These are phyloP conservation scores for Falco naumanni DNA, from an alignment of 2,797 vertebrate genomes.

Conservation along the genomic window DNA sequence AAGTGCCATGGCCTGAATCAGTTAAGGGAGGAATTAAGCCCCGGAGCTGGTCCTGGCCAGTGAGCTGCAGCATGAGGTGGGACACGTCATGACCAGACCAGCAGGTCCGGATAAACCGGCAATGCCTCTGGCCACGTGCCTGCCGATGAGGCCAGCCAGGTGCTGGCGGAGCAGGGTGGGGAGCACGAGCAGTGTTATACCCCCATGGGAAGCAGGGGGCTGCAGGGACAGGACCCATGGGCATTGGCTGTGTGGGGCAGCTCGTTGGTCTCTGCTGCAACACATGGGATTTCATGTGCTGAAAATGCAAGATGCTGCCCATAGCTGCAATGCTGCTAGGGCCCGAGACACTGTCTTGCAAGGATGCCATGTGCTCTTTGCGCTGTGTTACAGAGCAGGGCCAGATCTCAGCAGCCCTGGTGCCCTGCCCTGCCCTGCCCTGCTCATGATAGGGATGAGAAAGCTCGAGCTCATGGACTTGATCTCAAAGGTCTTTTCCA, in stretches of 20 bases:
- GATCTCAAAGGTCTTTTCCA: no score
- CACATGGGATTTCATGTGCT: rapidly evolving
- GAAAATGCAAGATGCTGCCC: not conserved
- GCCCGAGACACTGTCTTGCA: not conserved
- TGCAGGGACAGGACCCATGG: rapidly evolving
- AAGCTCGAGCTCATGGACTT: not conserved
- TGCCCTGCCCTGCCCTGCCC: not conserved
- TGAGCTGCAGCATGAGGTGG: rapidly evolving
- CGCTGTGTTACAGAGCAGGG: rapidly evolving
- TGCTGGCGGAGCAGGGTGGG: not conserved
- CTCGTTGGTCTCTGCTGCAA: not conserved
- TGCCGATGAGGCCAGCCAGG: rapidly evolving
- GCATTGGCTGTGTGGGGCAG: rapidly evolving
- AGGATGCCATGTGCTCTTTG: not conserved
- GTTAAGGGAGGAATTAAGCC: not conserved
- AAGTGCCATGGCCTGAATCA: not conserved
- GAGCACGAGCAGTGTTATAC: not conserved
- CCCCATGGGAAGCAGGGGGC: not conserved
- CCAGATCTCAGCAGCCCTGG: not conserved
- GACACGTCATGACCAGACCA: not conserved
- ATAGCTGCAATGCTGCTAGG: not conserved
- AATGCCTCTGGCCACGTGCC: rapidly evolving
- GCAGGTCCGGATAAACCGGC: not conserved
- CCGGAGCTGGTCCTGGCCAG: not conserved
- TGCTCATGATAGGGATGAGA: not conserved